Conservation (phyloP, 2,888 invertebrate species). For the Emmelina monodactyla region DNA sequence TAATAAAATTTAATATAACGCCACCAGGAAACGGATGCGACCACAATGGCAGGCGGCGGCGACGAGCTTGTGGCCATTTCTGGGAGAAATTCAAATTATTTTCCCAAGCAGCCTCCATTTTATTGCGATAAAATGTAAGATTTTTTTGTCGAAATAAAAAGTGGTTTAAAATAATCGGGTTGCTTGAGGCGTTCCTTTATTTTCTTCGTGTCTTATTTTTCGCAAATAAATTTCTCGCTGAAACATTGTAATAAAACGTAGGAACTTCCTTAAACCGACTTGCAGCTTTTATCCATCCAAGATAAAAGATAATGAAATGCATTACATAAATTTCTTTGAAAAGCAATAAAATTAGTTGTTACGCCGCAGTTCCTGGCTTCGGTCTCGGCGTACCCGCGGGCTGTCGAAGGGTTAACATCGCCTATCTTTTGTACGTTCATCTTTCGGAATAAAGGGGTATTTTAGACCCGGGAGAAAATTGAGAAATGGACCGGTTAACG, state of each 20-base stretch:
- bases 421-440: conserved; percentile 46
- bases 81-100: no score
- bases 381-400: conserved; percentile 34
- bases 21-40: conserved; percentile 53
- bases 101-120: conserved; percentile 17
- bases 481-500: conserved; percentile 66
- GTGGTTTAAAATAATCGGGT: no score
- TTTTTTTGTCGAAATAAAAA: no score
- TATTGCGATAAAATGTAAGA: no score
- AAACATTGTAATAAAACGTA: no score
- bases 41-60: conserved; percentile 35
- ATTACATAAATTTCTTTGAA: conserved; percentile 25
- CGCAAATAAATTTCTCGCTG: no score
- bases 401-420: conserved; percentile 41
- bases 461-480: conserved; percentile 45
- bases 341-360: conserved; percentile 47
- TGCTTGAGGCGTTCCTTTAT: no score
- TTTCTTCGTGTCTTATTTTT: no score
- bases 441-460: conserved; percentile 43
- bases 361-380: conserved; percentile 32
- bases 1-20: conserved; percentile 68
- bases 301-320: conserved; percentile 8
- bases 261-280: neutral
- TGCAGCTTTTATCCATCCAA: conserved; percentile 4
- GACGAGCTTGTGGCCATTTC: conserved; percentile 4